Conservation (phyloP, 2,888 invertebrate species). For the Arrhopalites spinosus region DNA sequence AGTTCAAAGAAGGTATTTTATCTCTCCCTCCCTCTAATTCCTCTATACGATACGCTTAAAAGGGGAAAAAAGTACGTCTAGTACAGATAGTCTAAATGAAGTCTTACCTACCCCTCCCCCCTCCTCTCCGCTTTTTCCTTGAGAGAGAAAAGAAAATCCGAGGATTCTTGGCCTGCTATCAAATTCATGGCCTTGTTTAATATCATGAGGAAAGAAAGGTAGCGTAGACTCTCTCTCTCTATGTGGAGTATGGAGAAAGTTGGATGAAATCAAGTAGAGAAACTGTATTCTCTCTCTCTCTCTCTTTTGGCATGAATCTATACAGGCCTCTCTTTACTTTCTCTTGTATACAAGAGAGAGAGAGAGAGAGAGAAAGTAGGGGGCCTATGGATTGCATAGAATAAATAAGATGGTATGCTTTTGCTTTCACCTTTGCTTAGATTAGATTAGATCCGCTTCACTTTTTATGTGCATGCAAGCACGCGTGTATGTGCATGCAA, state of each 20-base stretch:
- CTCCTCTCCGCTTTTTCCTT: not conserved
- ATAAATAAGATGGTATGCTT: not conserved
- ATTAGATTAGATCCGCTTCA: not conserved
- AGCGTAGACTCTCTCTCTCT: too few relatives aligned
- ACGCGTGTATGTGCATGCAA: not conserved
- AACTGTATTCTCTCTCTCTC: too few relatives aligned
- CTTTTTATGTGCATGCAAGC: too few relatives aligned
- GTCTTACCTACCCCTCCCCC: not conserved
- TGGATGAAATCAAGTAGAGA: not conserved
- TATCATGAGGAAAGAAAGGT: not conserved
- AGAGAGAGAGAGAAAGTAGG: not conserved
- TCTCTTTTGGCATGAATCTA: too few relatives aligned
- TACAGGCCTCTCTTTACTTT: too few relatives aligned
- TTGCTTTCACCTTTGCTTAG: constrained; percentile 3
- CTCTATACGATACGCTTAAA: not conserved
- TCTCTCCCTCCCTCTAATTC: not conserved
- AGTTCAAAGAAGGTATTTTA: too few relatives aligned
- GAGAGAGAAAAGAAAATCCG: constrained; percentile 3
- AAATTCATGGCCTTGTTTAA: constrained; percentile 30
- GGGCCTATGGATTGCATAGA: too few relatives aligned
- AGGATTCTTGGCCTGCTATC: constrained; percentile 13
- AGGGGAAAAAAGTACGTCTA: not conserved
- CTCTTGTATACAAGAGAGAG: too few relatives aligned
- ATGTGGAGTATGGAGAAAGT: not conserved
- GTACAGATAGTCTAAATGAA: not conserved